Conservation (phyloP, 1,140 invertebrate genomes). For the Drosophila ironensis region DNA sequence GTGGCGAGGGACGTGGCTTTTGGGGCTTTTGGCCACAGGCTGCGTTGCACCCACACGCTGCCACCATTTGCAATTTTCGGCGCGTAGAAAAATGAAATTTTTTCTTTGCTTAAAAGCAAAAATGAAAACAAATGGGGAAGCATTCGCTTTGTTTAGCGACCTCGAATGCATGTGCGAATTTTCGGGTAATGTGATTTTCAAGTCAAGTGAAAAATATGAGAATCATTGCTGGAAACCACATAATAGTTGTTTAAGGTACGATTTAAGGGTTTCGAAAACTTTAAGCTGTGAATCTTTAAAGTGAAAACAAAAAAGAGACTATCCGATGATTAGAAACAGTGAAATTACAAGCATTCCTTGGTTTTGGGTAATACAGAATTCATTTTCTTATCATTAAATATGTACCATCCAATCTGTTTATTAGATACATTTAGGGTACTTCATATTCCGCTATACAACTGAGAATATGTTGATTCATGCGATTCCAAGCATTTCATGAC, state of each 20-base stretch:
- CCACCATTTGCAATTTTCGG: conserved; percentile 45
- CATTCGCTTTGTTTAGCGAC: conserved; percentile 17
- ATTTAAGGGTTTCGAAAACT: no score
- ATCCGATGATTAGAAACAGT: no score
- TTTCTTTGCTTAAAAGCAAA: conserved; percentile 38
- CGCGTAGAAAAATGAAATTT: conserved; percentile 29
- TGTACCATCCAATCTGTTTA: no score
- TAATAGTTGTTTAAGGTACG: no score
- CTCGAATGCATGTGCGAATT: background rate
- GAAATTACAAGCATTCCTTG: no score
- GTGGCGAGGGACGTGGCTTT: background rate
- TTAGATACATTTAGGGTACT: background rate
- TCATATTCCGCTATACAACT: background rate
- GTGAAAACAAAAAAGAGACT: no score
- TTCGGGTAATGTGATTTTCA: background rate
- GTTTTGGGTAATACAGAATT: no score
- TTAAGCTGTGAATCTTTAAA: no score
- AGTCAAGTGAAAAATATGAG: background rate
- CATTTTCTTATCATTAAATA: no score
- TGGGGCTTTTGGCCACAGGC: background rate
- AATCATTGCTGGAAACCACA: no score
- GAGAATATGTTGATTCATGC: background rate
- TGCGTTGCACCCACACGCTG: conserved; percentile 4
- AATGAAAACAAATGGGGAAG: conserved; percentile 57
- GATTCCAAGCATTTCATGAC: background rate